These are phyloP conservation scores for Encarsia formosa DNA, from an alignment of 2,888 invertebrate species.

Conservation along the genomic window DNA sequence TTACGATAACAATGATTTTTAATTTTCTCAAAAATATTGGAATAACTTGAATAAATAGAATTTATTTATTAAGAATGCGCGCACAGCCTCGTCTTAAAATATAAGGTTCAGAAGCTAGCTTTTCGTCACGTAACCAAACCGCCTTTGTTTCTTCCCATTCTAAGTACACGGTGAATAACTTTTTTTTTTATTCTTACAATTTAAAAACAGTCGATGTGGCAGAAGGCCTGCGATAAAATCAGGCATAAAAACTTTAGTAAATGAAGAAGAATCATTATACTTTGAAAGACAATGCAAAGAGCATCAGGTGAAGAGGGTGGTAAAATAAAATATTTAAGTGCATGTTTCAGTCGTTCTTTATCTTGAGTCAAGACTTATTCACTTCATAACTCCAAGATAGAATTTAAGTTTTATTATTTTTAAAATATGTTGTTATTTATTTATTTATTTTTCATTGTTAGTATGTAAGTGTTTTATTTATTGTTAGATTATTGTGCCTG, in stretches of 20 bases:
- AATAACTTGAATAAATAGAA: conserved; percentile 20
- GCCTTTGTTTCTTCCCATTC: conserved; percentile 1
- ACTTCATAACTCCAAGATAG: conserved; percentile 12
- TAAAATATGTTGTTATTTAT: no score
- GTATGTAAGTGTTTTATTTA: conserved; percentile 6
- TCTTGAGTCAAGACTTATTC: conserved; percentile 12
- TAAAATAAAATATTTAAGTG: conserved; percentile 2
- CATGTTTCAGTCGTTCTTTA: conserved; percentile 19
- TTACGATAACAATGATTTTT: conserved; percentile 16
- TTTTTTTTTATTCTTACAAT: conserved; percentile 17
- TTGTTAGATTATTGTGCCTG: no score
- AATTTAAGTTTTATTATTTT: no score
- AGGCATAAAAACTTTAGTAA: conserved; percentile 5
- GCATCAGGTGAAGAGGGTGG: no score
- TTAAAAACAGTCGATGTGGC: conserved; percentile 23
- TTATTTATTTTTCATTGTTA: not conserved
- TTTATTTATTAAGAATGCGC: conserved; percentile 9
- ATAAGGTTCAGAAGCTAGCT: conserved; percentile 15
- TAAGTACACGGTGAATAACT: conserved; percentile 11
- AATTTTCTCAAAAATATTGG: conserved; percentile 7
- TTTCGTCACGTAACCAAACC: conserved; percentile 5
- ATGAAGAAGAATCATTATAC: not conserved
- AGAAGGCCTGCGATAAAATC: conserved; percentile 18
- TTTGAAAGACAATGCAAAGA: conserved; percentile 4
- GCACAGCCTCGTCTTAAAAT: conserved; percentile 25